Conservation (phyloP, 2,113 vertebrate species). For the Lophotis ruficrista region DNA sequence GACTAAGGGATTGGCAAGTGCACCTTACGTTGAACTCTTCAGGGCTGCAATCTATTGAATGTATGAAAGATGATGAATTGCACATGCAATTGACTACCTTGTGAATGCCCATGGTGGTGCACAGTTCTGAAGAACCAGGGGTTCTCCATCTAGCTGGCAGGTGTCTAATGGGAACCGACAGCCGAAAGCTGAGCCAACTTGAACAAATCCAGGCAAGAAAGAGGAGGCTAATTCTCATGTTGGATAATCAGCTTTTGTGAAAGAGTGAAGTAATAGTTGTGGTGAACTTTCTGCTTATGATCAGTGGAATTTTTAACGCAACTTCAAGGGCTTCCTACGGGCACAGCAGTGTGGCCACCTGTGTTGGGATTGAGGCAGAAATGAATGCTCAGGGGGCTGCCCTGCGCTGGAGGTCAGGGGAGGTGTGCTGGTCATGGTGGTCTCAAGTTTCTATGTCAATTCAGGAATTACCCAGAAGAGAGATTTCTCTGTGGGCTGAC, state of each 20-base stretch:
- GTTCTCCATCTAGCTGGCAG: not conserved
- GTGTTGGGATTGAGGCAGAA: not conserved
- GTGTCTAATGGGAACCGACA: not conserved
- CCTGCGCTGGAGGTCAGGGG: not conserved
- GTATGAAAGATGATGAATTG: not conserved
- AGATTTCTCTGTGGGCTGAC: not conserved
- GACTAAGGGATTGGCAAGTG: not conserved
- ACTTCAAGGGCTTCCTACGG: not conserved
- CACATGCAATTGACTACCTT: not conserved
- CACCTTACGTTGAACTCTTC: not conserved
- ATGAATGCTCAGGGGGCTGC: not conserved
- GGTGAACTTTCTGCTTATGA: not conserved
- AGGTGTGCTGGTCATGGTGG: not conserved
- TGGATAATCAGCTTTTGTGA: not conserved
- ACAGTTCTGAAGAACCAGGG: not conserved
- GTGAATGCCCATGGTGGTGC: not conserved
- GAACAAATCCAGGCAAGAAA: not conserved
- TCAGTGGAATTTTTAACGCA: not conserved
- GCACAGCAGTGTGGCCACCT: accelerated
- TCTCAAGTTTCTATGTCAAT: not conserved
- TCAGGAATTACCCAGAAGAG: not conserved
- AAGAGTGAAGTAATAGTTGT: not conserved
- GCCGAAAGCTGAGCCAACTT: not conserved
- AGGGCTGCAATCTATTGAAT: not conserved
- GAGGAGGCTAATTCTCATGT: not conserved